Conservation (phyloP, 2,797 vertebrate species). For the Microctenopoma lineatum region DNA sequence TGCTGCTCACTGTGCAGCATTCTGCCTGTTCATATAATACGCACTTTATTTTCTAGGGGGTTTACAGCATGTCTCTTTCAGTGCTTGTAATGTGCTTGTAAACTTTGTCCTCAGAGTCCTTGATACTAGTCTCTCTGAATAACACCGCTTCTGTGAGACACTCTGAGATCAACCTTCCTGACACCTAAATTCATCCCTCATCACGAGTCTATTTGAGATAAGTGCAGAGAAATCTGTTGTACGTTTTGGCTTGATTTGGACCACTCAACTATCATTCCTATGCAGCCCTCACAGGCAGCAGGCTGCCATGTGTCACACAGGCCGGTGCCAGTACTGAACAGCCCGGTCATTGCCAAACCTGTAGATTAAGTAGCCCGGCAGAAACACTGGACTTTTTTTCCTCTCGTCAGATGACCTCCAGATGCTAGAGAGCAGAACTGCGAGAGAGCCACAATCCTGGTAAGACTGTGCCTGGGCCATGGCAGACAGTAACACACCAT, state of each 20-base stretch:
- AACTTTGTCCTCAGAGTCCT: constrained; percentile 54
- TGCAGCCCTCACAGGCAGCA: constrained; percentile 65
- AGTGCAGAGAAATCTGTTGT: constrained; percentile 65
- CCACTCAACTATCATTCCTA: constrained; percentile 68
- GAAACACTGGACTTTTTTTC: constrained; percentile 58
- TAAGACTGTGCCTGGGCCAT: constrained; percentile 66
- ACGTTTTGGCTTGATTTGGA: constrained; percentile 66
- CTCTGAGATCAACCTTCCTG: constrained; percentile 47
- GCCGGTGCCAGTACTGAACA: constrained; percentile 63
- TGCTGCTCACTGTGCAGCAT: constrained; percentile 8
- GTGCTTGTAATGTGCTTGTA: constrained; percentile 45
- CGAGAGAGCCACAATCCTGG: constrained; percentile 60
- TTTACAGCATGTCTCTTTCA: constrained; percentile 43
- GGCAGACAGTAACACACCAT: constrained; percentile 75
- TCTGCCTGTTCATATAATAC: constrained; percentile 48
- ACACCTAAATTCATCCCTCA: constrained; percentile 58
- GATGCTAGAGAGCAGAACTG: constrained; percentile 64
- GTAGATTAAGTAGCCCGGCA: constrained; percentile 72
- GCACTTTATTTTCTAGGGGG: constrained; percentile 33
- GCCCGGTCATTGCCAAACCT: constrained; percentile 70
- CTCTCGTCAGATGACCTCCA: constrained; percentile 65
- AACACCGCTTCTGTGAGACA: constrained; percentile 41
- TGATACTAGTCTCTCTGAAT: constrained; percentile 39
- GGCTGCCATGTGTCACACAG: constrained; percentile 66
- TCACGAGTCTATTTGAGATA: constrained; percentile 68